Conservation (phyloP, 1,140 invertebrate species). For the Pemphigus obesinymphae region DNA sequence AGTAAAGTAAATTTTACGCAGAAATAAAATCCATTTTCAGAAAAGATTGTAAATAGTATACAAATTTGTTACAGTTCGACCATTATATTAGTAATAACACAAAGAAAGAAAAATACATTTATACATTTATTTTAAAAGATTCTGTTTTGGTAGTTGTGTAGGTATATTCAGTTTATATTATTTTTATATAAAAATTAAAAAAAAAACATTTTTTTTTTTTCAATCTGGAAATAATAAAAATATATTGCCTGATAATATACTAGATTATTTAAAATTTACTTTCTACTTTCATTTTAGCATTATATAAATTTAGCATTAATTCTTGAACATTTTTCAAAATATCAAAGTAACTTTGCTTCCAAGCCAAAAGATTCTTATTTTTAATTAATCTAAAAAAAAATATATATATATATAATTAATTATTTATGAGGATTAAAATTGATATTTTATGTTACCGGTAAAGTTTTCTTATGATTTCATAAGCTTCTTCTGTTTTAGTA, state of each 20-base stretch:
- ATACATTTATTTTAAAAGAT: too few relatives aligned
- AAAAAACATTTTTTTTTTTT: background rate
- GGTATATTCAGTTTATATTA: background rate
- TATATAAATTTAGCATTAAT: constrained; percentile 50
- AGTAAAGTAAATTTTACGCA: too few relatives aligned
- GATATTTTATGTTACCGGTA: constrained; percentile 47
- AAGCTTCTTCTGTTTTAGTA: constrained; percentile 52
- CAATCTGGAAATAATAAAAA: background rate
- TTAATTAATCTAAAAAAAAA: constrained; percentile 48
- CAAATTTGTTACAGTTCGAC: too few relatives aligned
- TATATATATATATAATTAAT: background rate
- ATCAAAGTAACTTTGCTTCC: constrained; percentile 50
- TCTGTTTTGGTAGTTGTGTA: too few relatives aligned
- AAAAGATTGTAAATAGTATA: too few relatives aligned
- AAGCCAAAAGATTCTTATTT: constrained; percentile 47
- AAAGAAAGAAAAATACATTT: too few relatives aligned
- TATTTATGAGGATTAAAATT: background rate
- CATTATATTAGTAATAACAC: too few relatives aligned
- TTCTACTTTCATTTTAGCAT: constrained; percentile 42
- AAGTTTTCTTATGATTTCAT: constrained; percentile 50
- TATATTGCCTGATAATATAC: background rate
- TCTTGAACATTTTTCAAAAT: constrained; percentile 50
- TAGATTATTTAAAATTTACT: constrained; percentile 28
- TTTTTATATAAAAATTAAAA: background rate
- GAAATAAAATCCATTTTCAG: too few relatives aligned